Percentiles rank a stretch among this genome's conserved stretches.
Conservation (phyloP, 2,888 invertebrate genomes). For the Nomada flava region DNA sequence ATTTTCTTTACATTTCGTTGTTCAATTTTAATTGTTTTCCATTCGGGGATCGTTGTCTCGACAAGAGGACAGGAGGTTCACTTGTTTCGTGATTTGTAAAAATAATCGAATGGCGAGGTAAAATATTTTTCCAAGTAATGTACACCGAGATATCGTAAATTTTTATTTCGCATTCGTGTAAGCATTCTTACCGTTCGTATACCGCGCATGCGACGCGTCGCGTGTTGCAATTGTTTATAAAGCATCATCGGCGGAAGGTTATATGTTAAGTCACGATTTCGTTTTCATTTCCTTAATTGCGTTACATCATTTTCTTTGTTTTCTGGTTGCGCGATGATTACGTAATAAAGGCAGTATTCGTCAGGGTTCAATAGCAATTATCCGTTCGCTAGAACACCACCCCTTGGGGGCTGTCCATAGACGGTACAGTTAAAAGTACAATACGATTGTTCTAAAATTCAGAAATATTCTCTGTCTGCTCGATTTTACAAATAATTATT, state of each 20-base stretch:
- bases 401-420: too few relatives aligned
- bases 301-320: slow-evolving; percentile 45
- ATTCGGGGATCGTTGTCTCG: too few relatives aligned
- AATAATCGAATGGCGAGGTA: too few relatives aligned
- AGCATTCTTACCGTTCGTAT: too few relatives aligned
- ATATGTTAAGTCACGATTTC: slow-evolving; percentile 38
- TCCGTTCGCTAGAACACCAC: too few relatives aligned
- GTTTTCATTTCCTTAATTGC: slow-evolving; percentile 29
- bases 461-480: background rate
- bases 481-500: background rate
- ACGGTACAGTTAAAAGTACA: too few relatives aligned
- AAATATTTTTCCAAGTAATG: background rate
- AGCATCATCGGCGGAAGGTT: slow-evolving; percentile 19
- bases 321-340: slow-evolving; percentile 33
- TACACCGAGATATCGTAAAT: background rate
- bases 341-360: slow-evolving; percentile 25
- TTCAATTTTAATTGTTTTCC: too few relatives aligned
- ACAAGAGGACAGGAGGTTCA: too few relatives aligned
- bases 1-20: too few relatives aligned
- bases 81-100: too few relatives aligned
- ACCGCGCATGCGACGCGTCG: background rate
- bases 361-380: slow-evolving; percentile 17
- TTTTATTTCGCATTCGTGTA: too few relatives aligned
- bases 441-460: too few relatives aligned
- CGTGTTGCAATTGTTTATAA: slow-evolving; percentile 25